These are phyloP conservation scores for Diplodus sargus DNA, from an alignment of 2,797 vertebrate genomes.

Conservation along the genomic window DNA sequence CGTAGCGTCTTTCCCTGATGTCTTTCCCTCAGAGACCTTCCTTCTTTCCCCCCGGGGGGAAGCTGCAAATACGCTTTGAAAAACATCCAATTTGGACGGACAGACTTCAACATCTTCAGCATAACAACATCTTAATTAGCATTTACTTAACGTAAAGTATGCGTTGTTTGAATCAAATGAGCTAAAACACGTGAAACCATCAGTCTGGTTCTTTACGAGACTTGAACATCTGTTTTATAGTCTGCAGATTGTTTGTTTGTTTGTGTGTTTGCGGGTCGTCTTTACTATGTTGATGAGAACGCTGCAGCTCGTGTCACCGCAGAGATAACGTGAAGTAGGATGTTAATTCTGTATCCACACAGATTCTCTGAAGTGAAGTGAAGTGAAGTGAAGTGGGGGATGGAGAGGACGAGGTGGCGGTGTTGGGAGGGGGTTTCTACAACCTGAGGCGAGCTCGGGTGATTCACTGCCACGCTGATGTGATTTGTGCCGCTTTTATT, in stretches of 20 bases:
- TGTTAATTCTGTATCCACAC: conserved; percentile 41
- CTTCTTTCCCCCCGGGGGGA: too few relatives aligned
- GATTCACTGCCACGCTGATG: conserved; percentile 64
- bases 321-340: conserved; percentile 16
- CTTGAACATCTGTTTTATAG: background rate
- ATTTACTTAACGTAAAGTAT: background rate
- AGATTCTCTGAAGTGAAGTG: conserved; percentile 27
- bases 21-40: too few relatives aligned
- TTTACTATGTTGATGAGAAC: conserved; percentile 14
- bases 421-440: background rate
- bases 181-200: background rate
- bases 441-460: conserved; percentile 65
- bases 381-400: conserved; percentile 14
- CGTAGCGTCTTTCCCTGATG: background rate
- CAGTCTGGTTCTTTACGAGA: background rate
- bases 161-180: background rate
- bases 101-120: background rate
- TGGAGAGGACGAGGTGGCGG: background rate
- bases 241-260: background rate
- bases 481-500: conserved; percentile 70
- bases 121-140: background rate
- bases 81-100: too few relatives aligned
- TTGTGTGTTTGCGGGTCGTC: background rate
- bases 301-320: conserved; percentile 12
- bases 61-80: too few relatives aligned